Percentiles rank a stretch among this genome's conserved stretches.
phyloP scores from a whole-genome alignment of 2,888 invertebrate genomes.

The Schizaphis graminum region DNA sequence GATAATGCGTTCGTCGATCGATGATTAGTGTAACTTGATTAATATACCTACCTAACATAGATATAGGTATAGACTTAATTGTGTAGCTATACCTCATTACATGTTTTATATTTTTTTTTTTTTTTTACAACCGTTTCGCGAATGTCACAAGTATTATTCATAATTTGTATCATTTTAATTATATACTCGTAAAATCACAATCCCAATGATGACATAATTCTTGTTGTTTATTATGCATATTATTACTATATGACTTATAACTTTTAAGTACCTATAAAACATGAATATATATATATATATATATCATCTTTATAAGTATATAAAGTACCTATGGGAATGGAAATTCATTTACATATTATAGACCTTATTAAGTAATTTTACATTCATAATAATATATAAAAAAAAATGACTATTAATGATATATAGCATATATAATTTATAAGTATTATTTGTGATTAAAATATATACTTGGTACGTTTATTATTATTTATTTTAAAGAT shows the following conservation, averaged over 20 bases:
- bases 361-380: no score
- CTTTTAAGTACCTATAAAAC: no score
- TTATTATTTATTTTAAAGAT: background rate
- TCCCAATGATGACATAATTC: background rate
- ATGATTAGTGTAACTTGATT: background rate
- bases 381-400: background rate
- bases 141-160: background rate
- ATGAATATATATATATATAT: no score
- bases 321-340: background rate
- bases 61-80: background rate
- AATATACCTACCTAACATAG: background rate
- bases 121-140: background rate
- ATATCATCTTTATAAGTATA: background rate
- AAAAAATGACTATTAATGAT: background rate
- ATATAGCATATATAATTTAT: background rate
- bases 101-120: background rate
- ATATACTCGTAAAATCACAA: no score
- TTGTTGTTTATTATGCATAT: background rate
- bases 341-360: background rate
- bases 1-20: background rate
- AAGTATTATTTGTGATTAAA: background rate
- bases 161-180: background rate
- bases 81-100: background rate
- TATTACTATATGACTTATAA: no score
- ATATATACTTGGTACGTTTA: background rate